A percentile compares a stretch with the other conserved stretches of the same genome.
phyloP scores from a whole-genome alignment of 2,888 invertebrate genomes.

The Pyrrhosoma nymphula region DNA sequence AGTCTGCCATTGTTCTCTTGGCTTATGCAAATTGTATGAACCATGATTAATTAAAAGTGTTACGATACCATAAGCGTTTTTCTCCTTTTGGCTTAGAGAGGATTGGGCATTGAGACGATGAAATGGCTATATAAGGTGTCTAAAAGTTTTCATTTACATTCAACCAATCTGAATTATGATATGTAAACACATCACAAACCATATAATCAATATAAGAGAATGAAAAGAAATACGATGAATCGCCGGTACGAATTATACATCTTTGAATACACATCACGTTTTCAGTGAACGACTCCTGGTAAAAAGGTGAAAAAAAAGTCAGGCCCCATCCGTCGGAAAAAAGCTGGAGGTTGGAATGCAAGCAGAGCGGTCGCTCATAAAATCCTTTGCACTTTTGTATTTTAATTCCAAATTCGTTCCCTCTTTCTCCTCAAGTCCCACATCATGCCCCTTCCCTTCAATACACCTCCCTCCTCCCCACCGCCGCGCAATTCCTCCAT shows the following conservation, averaged over 20 bases:
- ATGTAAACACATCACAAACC: neutral
- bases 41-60: no score
- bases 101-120: no score
- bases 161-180: neutral
- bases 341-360: neutral
- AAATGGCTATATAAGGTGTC: no score
- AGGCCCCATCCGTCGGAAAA: neutral
- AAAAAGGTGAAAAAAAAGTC: neutral
- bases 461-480: neutral
- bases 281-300: neutral
- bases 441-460: neutral
- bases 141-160: neutral
- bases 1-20: no score
- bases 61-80: no score
- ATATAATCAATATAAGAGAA: neutral
- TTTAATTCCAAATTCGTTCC: neutral
- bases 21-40: no score
- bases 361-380: neutral
- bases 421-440: slow-evolving; percentile 1
- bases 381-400: neutral
- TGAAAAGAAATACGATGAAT: neutral
- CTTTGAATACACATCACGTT: neutral
- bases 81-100: no score
- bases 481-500: neutral
- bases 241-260: neutral